Percentiles rank a stretch among this genome's conserved stretches.
Conservation (phyloP, 2,113 vertebrate species). For the Spea multiplicata region DNA sequence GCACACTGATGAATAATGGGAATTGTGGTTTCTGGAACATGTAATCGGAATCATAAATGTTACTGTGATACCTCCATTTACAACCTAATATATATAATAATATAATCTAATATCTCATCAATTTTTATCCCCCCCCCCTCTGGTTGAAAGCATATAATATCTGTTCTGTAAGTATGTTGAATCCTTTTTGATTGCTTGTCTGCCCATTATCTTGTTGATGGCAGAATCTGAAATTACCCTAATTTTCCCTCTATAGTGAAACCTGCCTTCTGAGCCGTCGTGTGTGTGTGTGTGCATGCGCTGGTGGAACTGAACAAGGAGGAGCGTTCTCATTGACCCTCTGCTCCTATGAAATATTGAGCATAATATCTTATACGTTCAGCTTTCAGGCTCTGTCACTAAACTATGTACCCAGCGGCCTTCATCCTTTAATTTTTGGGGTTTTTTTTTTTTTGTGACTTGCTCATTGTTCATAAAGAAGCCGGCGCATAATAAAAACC, state of each 20-base stretch:
- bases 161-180: slow-evolving; percentile 27
- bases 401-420: not conserved
- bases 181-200: slow-evolving; percentile 15
- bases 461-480: not conserved
- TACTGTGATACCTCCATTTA: too few relatives aligned
- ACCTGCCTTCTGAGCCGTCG: slow-evolving; percentile 19
- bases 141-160: slow-evolving; percentile 33
- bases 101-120: too few relatives aligned
- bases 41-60: too few relatives aligned
- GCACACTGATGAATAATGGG: too few relatives aligned
- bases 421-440: slow-evolving; percentile 25
- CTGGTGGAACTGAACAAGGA: not conserved
- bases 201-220: slow-evolving; percentile 32
- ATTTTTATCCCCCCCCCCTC: not conserved
- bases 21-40: too few relatives aligned
- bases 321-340: slow-evolving; percentile 6
- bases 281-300: not conserved
- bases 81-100: too few relatives aligned
- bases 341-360: slow-evolving; percentile 36
- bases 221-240: slow-evolving; percentile 32
- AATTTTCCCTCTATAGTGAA: slow-evolving; percentile 39
- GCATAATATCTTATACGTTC: not conserved
- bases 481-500: slow-evolving; percentile 40
- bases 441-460: not conserved
- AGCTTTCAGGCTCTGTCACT: not conserved